Percentiles rank a stretch among this genome's conserved stretches.
Evolutionary conservation across 2,888 invertebrate species (phyloP).

Genomic region (Tipula vernalis): DNA sequence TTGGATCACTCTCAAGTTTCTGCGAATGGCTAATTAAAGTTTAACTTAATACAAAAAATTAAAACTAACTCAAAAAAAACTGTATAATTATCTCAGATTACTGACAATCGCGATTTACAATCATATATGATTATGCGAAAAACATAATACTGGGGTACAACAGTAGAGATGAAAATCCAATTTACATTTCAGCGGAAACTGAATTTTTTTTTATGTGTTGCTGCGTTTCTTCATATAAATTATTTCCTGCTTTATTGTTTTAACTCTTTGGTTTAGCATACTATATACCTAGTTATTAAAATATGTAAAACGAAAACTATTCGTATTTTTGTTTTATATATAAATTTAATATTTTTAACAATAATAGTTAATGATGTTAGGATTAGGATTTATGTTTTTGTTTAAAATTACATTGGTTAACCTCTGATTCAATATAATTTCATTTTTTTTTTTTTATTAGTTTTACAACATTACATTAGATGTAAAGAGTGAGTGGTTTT

Average conservation of each 20-base stretch:
- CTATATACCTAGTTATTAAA: neutral
- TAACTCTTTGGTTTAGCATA: neutral
- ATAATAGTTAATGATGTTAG: neutral
- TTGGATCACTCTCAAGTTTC: neutral
- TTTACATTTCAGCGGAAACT: neutral
- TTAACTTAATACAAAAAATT: too few relatives aligned
- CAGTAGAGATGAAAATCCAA: neutral
- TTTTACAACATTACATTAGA: neutral
- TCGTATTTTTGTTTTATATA: neutral
- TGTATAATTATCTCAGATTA: neutral
- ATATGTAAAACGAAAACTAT: neutral
- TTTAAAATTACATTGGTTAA: neutral
- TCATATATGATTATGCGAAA: neutral
- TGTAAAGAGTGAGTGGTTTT: too few relatives aligned
- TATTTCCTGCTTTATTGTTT: neutral
- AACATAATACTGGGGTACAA: neutral
- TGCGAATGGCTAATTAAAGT: neutral
- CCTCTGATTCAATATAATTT: neutral
- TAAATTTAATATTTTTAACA: neutral
- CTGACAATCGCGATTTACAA: neutral
- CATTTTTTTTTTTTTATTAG: neutral
- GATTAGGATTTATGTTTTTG: neutral
- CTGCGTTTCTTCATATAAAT: neutral
- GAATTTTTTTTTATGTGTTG: neutral
- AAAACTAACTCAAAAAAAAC: too few relatives aligned